These are phyloP conservation scores for Diglossa brunneiventris DNA, from an alignment of 2,113 vertebrate genomes.

Conservation along the genomic window DNA sequence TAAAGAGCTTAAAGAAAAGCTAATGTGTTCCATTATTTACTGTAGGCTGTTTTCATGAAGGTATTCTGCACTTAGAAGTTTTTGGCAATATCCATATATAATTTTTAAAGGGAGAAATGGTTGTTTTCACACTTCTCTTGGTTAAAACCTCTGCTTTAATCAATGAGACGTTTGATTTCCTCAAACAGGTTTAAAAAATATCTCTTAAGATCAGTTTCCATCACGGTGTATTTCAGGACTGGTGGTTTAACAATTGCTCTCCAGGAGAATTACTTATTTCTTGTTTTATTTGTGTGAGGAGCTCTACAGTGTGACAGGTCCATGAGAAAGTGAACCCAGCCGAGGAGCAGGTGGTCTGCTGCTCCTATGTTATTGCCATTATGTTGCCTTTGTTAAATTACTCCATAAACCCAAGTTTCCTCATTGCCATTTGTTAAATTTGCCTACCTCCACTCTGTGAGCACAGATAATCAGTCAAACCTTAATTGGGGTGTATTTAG, in stretches of 20 bases:
- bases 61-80: neutral
- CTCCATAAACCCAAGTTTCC: conserved; percentile 47
- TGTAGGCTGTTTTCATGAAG: neutral
- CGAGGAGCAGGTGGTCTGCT: conserved; percentile 50
- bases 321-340: conserved; percentile 53
- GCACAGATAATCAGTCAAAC: conserved; percentile 49
- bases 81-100: neutral
- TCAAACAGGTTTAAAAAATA: conserved; percentile 26
- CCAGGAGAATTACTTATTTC: conserved; percentile 45
- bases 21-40: neutral
- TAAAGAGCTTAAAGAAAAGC: neutral
- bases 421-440: conserved; percentile 33
- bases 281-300: conserved; percentile 38
- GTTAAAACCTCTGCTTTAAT: neutral
- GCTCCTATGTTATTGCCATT: conserved; percentile 50
- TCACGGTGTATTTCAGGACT: neutral
- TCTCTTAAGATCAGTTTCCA: conserved; percentile 41
- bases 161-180: neutral
- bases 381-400: conserved; percentile 59
- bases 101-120: neutral
- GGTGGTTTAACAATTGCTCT: conserved; percentile 5
- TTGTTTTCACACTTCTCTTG: neutral
- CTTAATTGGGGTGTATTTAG: conserved; percentile 47
- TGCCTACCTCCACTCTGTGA: conserved; percentile 50
- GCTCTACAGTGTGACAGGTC: conserved; percentile 17